Conservation (phyloP, 1,140 invertebrate genomes). For the Venustaconcha ellipsiformis region DNA sequence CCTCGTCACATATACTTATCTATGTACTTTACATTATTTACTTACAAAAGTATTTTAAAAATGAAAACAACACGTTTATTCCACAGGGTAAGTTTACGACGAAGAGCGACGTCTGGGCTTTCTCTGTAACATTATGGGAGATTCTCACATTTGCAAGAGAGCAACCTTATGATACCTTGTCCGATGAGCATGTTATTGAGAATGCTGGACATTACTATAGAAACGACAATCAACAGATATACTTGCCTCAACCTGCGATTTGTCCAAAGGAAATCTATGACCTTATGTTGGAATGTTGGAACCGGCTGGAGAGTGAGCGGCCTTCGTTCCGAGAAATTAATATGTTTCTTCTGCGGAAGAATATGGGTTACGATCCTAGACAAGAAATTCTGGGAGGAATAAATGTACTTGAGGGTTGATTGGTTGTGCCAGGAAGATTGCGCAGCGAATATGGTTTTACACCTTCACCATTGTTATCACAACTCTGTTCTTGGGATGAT, state of each 20-base stretch:
- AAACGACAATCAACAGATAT: slow-evolving; percentile 58
- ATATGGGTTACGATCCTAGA: slow-evolving; percentile 75
- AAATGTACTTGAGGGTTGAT: slow-evolving; percentile 48
- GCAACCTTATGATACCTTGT: slow-evolving; percentile 82
- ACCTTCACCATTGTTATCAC: too few relatives aligned
- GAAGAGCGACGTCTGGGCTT: slow-evolving; percentile 92
- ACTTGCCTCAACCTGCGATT: slow-evolving; percentile 58
- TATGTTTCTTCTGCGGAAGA: slow-evolving; percentile 90
- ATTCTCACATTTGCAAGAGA: slow-evolving; percentile 86
- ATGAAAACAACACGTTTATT: too few relatives aligned
- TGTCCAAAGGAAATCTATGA: slow-evolving; percentile 77
- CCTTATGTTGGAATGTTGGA: slow-evolving; percentile 95
- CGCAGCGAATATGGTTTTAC: too few relatives aligned
- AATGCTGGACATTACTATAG: slow-evolving; percentile 69
- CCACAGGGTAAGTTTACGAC: slow-evolving; percentile 80
- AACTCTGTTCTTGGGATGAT: too few relatives aligned
- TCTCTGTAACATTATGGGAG: slow-evolving; percentile 91
- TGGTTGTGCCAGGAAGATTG: too few relatives aligned
- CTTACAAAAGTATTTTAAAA: too few relatives aligned
- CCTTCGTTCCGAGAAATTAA: slow-evolving; percentile 92
- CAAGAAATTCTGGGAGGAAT: slow-evolving; percentile 52
- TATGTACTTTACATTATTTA: too few relatives aligned
- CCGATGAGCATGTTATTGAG: slow-evolving; percentile 84
- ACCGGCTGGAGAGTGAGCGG: slow-evolving; percentile 78
- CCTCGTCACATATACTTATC: too few relatives aligned